Percentiles rank a stretch among this genome's conserved stretches.
Evolutionary conservation across 2,113 vertebrate genomes (phyloP).

Genomic region (Tylochromis polylepis): DNA sequence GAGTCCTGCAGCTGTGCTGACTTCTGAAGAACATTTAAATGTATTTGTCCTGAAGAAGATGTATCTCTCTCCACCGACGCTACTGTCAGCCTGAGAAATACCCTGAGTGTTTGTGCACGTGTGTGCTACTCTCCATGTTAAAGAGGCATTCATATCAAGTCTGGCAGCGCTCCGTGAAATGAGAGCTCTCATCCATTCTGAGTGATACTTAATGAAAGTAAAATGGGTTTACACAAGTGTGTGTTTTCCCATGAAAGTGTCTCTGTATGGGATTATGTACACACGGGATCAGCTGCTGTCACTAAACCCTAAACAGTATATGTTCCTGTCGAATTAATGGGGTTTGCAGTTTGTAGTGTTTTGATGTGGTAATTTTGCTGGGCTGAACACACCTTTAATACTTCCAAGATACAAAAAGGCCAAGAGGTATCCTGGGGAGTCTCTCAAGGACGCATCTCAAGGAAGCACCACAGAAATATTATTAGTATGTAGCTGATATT

Average conservation of each 20-base stretch:
- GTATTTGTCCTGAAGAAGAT: background rate
- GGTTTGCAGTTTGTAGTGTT: conserved; percentile 9
- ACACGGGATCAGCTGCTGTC: conserved; percentile 10
- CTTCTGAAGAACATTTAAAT: conserved; percentile 9
- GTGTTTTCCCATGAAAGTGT: conserved; percentile 7
- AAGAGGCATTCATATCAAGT: conserved; percentile 26
- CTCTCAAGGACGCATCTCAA: conserved; percentile 30
- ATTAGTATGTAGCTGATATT: conserved; percentile 46
- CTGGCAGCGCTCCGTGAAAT: conserved; percentile 23
- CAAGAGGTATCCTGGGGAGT: background rate
- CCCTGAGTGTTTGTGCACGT: background rate
- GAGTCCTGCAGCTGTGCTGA: background rate
- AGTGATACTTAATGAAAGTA: conserved; percentile 54
- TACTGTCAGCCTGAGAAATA: background rate
- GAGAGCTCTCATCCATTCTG: conserved; percentile 42
- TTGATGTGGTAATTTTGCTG: conserved; percentile 51
- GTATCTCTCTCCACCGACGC: background rate
- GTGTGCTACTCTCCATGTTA: background rate
- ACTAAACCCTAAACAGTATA: background rate
- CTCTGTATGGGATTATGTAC: conserved; percentile 21
- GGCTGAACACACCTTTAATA: conserved; percentile 22
- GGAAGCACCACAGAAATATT: conserved; percentile 11
- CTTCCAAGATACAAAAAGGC: conserved; percentile 27
- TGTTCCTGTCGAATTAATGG: conserved; percentile 29
- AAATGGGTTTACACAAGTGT: conserved; percentile 47